Percentiles rank a stretch among this genome's conserved stretches.
Conservation (phyloP, 1,140 invertebrate species). For the Metopolophium dirhodum region DNA sequence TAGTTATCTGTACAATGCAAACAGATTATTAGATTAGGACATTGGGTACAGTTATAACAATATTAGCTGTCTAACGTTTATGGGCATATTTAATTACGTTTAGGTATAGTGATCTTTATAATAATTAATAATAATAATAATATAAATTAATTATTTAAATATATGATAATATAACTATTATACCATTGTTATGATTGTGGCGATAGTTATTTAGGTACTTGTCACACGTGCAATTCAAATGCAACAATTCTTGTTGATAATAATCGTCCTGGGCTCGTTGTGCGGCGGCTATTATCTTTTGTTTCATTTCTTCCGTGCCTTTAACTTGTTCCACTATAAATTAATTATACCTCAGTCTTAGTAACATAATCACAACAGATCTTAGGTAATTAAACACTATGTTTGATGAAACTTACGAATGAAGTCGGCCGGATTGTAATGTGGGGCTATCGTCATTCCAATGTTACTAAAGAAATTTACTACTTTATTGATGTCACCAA, state of each 20-base stretch:
- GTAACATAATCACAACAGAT: background rate
- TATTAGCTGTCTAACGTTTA: background rate
- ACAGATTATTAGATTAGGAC: background rate
- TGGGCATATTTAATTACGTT: background rate
- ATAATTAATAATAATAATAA: background rate
- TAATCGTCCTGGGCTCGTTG: conserved; percentile 68
- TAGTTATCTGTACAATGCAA: conserved; percentile 34
- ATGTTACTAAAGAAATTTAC: conserved; percentile 78
- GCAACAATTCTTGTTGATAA: conserved; percentile 67
- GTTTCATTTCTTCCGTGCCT: conserved; percentile 71
- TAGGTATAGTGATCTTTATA: background rate
- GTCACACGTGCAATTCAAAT: conserved; percentile 64
- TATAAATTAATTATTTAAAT: too few relatives aligned
- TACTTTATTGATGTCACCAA: conserved; percentile 77
- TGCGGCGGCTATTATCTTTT: conserved; percentile 74
- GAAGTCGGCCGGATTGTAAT: conserved; percentile 89
- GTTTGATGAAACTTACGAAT: conserved; percentile 72
- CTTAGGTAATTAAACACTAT: background rate
- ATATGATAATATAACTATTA: background rate
- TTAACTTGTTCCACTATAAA: conserved; percentile 80
- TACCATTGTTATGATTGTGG: conserved; percentile 61
- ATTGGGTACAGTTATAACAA: background rate
- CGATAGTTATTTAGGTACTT: conserved; percentile 66
- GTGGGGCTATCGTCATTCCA: conserved; percentile 76
- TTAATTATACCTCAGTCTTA: background rate